Evolutionary conservation across 1,140 invertebrate species (phyloP), one percentile per base, ranked within the genome.

Genomic region (Drosophila miranda): DNA sequence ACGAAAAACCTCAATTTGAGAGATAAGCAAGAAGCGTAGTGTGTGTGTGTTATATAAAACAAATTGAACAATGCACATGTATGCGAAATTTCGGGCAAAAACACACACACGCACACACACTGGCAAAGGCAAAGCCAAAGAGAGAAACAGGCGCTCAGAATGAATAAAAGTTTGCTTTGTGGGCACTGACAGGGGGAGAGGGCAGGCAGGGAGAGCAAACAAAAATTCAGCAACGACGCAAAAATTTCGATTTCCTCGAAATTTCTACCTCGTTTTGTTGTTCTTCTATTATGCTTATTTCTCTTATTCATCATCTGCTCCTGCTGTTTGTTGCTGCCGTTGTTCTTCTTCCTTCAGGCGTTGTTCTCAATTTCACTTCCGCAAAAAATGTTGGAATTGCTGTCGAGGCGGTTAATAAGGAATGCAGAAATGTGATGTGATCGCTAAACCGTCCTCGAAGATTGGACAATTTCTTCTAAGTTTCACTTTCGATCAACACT

Each of bases 171-270:
- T 63, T 63, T 57, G 58, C 69, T 73, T 69, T 74, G 70, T 5
- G 23, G 23, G 23, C 50, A 49, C 11, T 4, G 34, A 3, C 11
- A 38, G 46, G 46, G 58, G n/a, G 8, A 21, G 16, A 23, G 19
- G 53, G 19, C 19, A 19, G 19, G 19, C 19, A 19, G 19, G 52
- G 30, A 55, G 57, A 62, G 55, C 58, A 63, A 72, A 51, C 71
- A 73, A 83, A 38, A 86, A 74, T 80, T 73, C 78, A 76, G 58
- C 70, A 73, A 82, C 75, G 82, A 86, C 74, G 82, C 78, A 87
- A 86, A 78, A 58, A 75, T 76, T 86, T 86, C 82, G 81, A 86
- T 86, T 86, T 82, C 81, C 78, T 87, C 75, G 78, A 86, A 86
- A 87, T 86, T 69, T 87, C 74, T 86, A 87, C 81, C 82, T 38